phyloP scores from a whole-genome alignment of 2,888 invertebrate genomes.

The Anthrax anthrax region DNA sequence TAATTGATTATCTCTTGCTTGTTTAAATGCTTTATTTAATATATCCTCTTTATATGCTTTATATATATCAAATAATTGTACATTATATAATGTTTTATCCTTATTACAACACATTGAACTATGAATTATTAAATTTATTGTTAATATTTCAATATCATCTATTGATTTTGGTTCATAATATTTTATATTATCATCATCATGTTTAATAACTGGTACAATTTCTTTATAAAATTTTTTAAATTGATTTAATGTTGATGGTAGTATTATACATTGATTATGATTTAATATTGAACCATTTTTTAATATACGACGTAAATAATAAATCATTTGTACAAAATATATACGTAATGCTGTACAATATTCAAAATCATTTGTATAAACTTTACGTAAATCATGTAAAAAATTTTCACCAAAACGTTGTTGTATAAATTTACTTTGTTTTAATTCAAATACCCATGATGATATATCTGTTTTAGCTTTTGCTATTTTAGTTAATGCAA shows the following conservation, averaged over 20 bases:
- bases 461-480: slow-evolving; percentile 43
- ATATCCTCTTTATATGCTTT: slow-evolving; percentile 54
- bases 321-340: slow-evolving; percentile 28
- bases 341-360: slow-evolving; percentile 23
- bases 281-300: slow-evolving; percentile 16
- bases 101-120: slow-evolving; percentile 46
- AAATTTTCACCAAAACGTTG: slow-evolving; percentile 33
- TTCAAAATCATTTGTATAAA: slow-evolving; percentile 22
- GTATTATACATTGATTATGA: slow-evolving; percentile 9
- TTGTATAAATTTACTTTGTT: slow-evolving; percentile 39
- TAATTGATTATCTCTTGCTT: slow-evolving; percentile 37
- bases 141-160: slow-evolving; percentile 39
- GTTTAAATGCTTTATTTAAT: slow-evolving; percentile 43
- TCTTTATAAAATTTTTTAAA: slow-evolving; percentile 19
- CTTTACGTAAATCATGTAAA: slow-evolving; percentile 24
- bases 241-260: slow-evolving; percentile 29
- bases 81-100: slow-evolving; percentile 47
- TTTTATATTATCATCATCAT: not conserved
- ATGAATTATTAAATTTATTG: slow-evolving; percentile 46
- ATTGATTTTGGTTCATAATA: slow-evolving; percentile 30
- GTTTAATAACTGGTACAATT: slow-evolving; percentile 8
- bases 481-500: slow-evolving; percentile 45
- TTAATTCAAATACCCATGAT: slow-evolving; percentile 45
- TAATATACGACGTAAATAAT: slow-evolving; percentile 22
- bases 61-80: slow-evolving; percentile 55